These are phyloP conservation scores for Zenarchopterus dispar DNA, from an alignment of 2,797 vertebrate species.

Conservation along the genomic window DNA sequence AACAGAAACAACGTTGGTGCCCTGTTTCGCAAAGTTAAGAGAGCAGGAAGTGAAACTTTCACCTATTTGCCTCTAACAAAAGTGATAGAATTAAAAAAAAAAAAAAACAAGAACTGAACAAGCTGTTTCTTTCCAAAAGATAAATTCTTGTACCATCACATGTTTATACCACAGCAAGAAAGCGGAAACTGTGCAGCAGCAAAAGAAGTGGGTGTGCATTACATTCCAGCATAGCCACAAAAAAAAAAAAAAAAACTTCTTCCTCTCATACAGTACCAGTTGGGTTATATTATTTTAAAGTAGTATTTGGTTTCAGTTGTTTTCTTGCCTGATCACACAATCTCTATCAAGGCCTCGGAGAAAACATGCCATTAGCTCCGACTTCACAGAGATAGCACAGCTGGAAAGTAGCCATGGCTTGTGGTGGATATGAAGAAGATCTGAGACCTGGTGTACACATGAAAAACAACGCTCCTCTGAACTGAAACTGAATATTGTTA, in stretches of 20 bases:
- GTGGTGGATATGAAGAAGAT: conserved; percentile 10
- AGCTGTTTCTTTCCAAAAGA: conserved; percentile 62
- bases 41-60: conserved; percentile 66
- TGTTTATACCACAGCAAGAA: conserved; percentile 68
- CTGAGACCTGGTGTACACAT: conserved; percentile 10
- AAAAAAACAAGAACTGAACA: conserved; percentile 54
- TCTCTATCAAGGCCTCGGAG: conserved; percentile 15
- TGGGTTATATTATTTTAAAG: conserved; percentile 23
- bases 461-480: conserved; percentile 11
- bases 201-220: conserved; percentile 19
- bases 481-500: conserved; percentile 7
- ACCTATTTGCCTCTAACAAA: conserved; percentile 41
- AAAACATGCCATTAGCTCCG: conserved; percentile 20
- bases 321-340: conserved; percentile 32
- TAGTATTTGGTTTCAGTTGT: conserved; percentile 21
- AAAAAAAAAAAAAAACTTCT: conserved; percentile 36
- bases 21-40: conserved; percentile 14
- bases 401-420: conserved; percentile 29
- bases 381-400: conserved; percentile 32
- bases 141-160: conserved; percentile 78
- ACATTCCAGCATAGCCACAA: conserved; percentile 50
- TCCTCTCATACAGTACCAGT: conserved; percentile 31
- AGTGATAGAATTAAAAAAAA: conserved; percentile 28
- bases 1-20: not conserved
- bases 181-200: conserved; percentile 41